Base-by-base conservation (phyloP, 2,888 invertebrate species). In the Agriotes lineatus region DNA sequence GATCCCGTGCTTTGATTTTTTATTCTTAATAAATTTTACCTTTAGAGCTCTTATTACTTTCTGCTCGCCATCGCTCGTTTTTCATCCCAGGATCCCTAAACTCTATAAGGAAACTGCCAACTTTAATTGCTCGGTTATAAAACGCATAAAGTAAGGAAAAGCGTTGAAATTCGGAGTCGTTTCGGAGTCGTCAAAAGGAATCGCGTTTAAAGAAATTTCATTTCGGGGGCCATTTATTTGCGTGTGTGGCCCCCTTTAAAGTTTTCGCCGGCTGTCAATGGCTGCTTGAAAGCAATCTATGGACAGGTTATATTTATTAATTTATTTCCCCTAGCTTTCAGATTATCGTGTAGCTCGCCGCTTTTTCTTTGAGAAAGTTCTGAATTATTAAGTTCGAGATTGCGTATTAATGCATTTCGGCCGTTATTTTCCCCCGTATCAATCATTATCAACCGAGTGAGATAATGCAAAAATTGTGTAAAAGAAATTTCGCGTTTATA, bases 381-480 rank as follows among this genome's bases (percentile, higher is more conserved):
- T 48, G 48, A 48, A 48, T 48, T 48, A 48, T 22, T 48, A 48
- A 48, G 22, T 48, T 48, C 22, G 48, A 20, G 48, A 25, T 48
- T 20, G 22, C 48, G 12, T 48, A 48, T 20, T 48, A 48, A 22
- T 48, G 45, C 20, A 19, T 48, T 48, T 22, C 20, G 16, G 25
- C 19, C 22, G 19, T 48, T 48, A 48, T 48, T 48, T 48, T 2
- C 48, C 12, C 5, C n/a, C 48, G 12, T 48, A 48, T 48, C 48
- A 48, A 48, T 48, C 48, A 48, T 48, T 48, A 48, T 48, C 45
- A 45, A 45, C 9, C 18, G 20, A 48, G 22, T 12, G 22, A 48
- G 48, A 48, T 48, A 48, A 48, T 48, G 48, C 25, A 33, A 52
- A 52, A 33, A 33, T 52, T 52, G 52, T 52, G 33, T 52, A 18